Evolutionary conservation across 1,140 invertebrate genomes (phyloP).

Genomic region (Drosophila yakuba): DNA sequence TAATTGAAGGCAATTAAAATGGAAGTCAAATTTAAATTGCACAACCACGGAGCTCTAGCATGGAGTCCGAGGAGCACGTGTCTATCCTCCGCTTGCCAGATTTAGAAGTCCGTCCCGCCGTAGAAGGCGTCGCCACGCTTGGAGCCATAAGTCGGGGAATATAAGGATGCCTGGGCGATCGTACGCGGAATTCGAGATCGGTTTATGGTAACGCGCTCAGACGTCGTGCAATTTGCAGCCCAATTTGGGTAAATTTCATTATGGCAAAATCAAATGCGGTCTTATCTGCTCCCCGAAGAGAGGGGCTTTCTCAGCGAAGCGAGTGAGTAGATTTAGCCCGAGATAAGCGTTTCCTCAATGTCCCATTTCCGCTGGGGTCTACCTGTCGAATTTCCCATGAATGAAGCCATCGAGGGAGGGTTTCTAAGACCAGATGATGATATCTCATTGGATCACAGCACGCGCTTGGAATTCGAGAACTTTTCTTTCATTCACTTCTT

Average conservation of each 20-base stretch:
- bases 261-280: conserved; percentile 14
- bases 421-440: conserved; percentile 19
- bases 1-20: conserved; percentile 46
- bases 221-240: conserved; percentile 40
- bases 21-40: conserved; percentile 38
- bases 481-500: conserved; percentile 72
- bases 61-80: conserved; percentile 27
- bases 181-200: conserved; percentile 43
- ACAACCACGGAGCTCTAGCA: conserved; percentile 5
- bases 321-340: conserved; percentile 1
- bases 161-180: conserved; percentile 38
- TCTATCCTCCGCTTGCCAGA: conserved; percentile 35
- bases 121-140: conserved; percentile 41
- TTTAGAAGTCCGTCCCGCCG: conserved; percentile 30
- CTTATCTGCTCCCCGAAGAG: conserved; percentile 9
- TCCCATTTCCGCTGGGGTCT: conserved; percentile 57
- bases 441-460: conserved; percentile 57
- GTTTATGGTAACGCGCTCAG: conserved; percentile 33
- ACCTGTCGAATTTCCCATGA: conserved; percentile 63
- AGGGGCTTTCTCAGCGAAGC: not conserved
- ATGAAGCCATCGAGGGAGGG: conserved; percentile 52
- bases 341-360: conserved; percentile 59
- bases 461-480: conserved; percentile 55
- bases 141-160: conserved; percentile 19
- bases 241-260: conserved; percentile 58